These are phyloP conservation scores for Loxodonta africana DNA, from an alignment of 2,113 vertebrate genomes.

Conservation along the genomic window DNA sequence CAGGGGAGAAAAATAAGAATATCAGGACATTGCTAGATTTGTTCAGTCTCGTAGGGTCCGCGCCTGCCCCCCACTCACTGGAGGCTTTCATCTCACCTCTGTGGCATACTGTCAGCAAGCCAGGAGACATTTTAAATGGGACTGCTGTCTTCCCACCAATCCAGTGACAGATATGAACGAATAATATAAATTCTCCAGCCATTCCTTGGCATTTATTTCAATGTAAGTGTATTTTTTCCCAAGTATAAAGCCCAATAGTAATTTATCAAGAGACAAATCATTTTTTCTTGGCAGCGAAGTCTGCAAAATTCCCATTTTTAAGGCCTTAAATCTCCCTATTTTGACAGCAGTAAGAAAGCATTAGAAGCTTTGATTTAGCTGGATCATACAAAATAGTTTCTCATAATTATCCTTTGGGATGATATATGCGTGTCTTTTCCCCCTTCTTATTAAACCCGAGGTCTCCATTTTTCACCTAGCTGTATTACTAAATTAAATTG, in stretches of 20 bases:
- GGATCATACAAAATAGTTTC: slow-evolving; percentile 93
- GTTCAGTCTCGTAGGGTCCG: slow-evolving; percentile 47
- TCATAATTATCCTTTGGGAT: slow-evolving; percentile 94
- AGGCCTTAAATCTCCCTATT: slow-evolving; percentile 91
- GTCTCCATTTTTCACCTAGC: slow-evolving; percentile 92
- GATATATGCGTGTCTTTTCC: slow-evolving; percentile 92
- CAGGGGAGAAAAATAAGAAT: background rate
- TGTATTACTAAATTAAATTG: slow-evolving; percentile 94
- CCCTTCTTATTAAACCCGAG: slow-evolving; percentile 92
- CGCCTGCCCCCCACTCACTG: slow-evolving; percentile 54
- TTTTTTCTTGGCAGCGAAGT: slow-evolving; percentile 93
- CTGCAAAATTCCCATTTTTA: slow-evolving; percentile 94
- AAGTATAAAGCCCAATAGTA: slow-evolving; percentile 91
- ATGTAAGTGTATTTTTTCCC: slow-evolving; percentile 91
- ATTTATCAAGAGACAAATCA: slow-evolving; percentile 94
- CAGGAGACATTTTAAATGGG: slow-evolving; percentile 88
- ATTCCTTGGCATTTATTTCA: slow-evolving; percentile 92
- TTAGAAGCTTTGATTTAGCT: slow-evolving; percentile 94
- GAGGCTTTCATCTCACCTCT: slow-evolving; percentile 73
- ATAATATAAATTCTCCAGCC: slow-evolving; percentile 91
- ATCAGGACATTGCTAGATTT: slow-evolving; percentile 26
- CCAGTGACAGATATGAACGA: slow-evolving; percentile 88
- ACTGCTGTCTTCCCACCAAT: slow-evolving; percentile 87
- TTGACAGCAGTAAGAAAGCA: slow-evolving; percentile 93
- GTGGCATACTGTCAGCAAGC: slow-evolving; percentile 83